Conservation (phyloP, 1,140 invertebrate genomes). For the Ceratoteleas bidentatus region DNA sequence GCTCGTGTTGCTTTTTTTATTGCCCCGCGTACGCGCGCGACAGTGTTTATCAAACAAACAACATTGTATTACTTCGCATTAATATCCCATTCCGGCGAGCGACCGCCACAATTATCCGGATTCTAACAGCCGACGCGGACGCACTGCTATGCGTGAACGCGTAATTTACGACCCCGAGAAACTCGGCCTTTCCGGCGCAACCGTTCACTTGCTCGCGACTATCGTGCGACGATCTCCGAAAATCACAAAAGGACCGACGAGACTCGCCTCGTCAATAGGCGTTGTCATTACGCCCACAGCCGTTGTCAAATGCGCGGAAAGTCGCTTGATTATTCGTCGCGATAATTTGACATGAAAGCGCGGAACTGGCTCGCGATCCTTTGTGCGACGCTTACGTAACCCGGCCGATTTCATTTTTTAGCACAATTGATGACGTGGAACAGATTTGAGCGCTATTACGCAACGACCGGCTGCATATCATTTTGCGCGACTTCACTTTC, state of each 20-base stretch:
- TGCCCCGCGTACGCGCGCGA: constrained; percentile 9
- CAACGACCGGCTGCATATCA: constrained; percentile 21
- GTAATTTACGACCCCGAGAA: constrained; percentile 24
- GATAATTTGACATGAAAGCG: constrained; percentile 45
- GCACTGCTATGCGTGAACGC: background rate
- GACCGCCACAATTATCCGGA: constrained; percentile 22
- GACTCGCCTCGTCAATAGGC: too few species aligned
- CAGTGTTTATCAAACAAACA: constrained; percentile 45
- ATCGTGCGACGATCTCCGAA: too few species aligned
- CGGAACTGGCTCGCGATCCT: constrained; percentile 31
- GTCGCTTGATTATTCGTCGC: constrained; percentile 49
- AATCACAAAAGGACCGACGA: too few species aligned
- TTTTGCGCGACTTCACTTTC: constrained; percentile 41
- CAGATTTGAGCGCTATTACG: constrained; percentile 19
- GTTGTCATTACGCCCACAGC: too few species aligned
- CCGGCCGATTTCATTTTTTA: constrained; percentile 43
- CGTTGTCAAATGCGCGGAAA: constrained; percentile 38
- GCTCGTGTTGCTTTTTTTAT: constrained; percentile 36
- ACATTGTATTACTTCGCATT: constrained; percentile 26
- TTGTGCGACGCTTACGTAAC: constrained; percentile 43
- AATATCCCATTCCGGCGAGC: constrained; percentile 9
- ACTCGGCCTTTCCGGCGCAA: constrained; percentile 27
- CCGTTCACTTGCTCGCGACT: too few species aligned
- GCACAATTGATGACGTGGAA: constrained; percentile 44
- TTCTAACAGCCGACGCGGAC: constrained; percentile 21